Conservation (phyloP, 2,113 vertebrate species). For the Alces alces region DNA sequence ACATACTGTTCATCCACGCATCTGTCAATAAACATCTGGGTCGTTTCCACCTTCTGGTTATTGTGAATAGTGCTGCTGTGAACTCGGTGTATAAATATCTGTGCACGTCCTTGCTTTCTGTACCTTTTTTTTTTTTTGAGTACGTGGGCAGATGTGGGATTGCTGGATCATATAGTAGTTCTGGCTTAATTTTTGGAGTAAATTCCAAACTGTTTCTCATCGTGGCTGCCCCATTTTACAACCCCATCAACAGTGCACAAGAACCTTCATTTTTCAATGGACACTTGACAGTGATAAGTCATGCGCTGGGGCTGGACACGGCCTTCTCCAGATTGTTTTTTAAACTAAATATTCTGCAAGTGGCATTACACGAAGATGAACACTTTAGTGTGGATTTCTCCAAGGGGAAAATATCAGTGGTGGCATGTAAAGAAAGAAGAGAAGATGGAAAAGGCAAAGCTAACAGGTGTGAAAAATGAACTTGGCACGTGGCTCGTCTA, state of each 20-base stretch:
- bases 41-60: background rate
- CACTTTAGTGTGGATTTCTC: background rate
- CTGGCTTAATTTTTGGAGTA: background rate
- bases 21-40: background rate
- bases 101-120: background rate
- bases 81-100: background rate
- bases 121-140: background rate
- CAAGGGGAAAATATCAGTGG: background rate
- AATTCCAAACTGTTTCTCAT: background rate
- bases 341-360: background rate
- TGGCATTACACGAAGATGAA: background rate
- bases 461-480: conserved; percentile 33
- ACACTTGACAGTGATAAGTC: background rate
- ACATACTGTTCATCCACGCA: background rate
- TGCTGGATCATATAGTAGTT: background rate
- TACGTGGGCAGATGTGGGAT: background rate
- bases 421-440: background rate
- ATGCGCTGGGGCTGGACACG: background rate
- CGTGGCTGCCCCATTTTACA: background rate
- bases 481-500: background rate
- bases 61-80: background rate
- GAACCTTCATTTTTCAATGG: background rate
- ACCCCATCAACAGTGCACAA: background rate
- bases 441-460: background rate
- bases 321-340: background rate